Evolutionary conservation across 2,797 vertebrate genomes (phyloP), one percentile per base, ranked within the genome.

Genomic region (Alosa sapidissima): DNA sequence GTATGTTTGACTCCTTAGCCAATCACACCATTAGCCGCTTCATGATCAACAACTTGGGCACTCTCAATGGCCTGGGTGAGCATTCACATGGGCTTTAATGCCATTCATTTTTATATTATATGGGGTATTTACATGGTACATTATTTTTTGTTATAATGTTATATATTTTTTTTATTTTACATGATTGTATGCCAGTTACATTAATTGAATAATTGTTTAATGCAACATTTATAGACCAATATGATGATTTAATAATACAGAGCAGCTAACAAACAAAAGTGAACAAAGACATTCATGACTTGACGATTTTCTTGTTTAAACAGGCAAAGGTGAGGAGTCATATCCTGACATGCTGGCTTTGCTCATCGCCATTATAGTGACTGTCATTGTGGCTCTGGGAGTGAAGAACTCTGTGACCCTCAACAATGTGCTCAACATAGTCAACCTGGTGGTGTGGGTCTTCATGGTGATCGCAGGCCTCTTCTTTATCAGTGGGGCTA

Each of bases 1-100:
- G 96, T 94, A 98, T 99, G 97, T 98, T 98, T 0, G 97, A 99
- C 92, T 99, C 97, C 0, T 93, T 99, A 93, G 97, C 98, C 91
- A 98, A 99, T 92, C 97, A 99, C 92, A 97, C 94, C 92, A 97
- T 99, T 95, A 98, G 97, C 83, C 94, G 84, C 90, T 99, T 95
- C 96, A 98, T 98, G 96, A 96, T 96, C 83, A 93, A 91, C 88
- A 96, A 96, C 24, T 93, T 99, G 0, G 98, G 98, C 83, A 98
- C 97, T 0, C 88, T 99, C 86, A 94, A 96, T 0, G 98, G 98
- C 41, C 94, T 99, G 19, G 98, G 98, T 99, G 88, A 94, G 86
- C 83, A 19, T 81, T 58, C 55, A 51, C 41, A 41, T 41, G 41
- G 41, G 4, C 4, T 2, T 41, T 41, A 55, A 16, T 65, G 62